Conservation (phyloP, 2,797 vertebrate species). For the Oreochromis grahami region DNA sequence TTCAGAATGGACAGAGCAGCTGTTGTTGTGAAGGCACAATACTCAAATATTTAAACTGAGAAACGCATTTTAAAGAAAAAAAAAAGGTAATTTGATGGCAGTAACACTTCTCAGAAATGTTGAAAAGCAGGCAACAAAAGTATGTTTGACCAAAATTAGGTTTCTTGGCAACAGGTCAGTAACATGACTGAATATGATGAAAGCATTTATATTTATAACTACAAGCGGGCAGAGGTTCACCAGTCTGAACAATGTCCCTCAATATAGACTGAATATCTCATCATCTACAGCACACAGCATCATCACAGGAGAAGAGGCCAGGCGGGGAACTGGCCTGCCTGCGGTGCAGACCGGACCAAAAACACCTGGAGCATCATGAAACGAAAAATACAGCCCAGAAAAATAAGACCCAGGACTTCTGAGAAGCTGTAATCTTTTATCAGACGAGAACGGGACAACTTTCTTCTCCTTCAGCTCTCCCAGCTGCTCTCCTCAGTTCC, state of each 20-base stretch:
- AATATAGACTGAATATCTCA: no score
- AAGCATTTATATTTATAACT: background rate
- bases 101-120: background rate
- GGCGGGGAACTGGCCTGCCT: no score
- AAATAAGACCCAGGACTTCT: background rate
- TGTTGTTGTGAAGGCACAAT: background rate
- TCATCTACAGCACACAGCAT: no score
- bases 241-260: background rate
- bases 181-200: background rate
- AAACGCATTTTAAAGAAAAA: background rate
- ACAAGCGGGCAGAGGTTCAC: background rate
- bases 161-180: background rate
- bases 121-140: background rate
- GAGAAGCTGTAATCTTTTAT: background rate
- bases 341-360: no score
- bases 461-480: background rate
- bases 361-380: background rate
- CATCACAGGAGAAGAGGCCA: background rate
- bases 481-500: background rate
- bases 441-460: background rate
- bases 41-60: background rate
- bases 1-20: background rate
- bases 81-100: background rate
- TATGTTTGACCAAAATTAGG: background rate
- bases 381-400: background rate